phyloP scores from a whole-genome alignment of 2,888 invertebrate species.

The Drosophila hamatofila region DNA sequence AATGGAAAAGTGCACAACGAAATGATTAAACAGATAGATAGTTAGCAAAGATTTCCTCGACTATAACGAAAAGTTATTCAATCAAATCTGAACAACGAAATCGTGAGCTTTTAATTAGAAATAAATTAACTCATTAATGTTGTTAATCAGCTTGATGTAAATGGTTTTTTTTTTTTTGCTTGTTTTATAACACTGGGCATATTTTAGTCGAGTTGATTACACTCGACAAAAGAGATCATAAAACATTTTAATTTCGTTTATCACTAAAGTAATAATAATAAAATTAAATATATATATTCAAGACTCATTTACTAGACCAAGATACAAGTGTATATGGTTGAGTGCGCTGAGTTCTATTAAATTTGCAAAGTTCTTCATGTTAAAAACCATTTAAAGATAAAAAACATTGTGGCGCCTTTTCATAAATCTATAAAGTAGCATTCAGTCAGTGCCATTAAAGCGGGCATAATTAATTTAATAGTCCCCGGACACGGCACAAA shows the following conservation, averaged over 20 bases:
- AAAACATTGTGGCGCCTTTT: conserved; percentile 33
- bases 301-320: conserved; percentile 27
- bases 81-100: neutral
- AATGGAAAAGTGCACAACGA: conserved; percentile 26
- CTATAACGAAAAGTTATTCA: neutral
- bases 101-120: conserved; percentile 5
- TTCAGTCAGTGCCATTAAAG: conserved; percentile 56
- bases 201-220: neutral
- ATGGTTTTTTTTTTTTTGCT: too few relatives aligned
- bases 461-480: conserved; percentile 73
- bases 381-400: conserved; percentile 48
- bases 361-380: conserved; percentile 43
- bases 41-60: conserved; percentile 7
- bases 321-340: too few relatives aligned
- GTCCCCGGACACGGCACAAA: conserved; percentile 46
- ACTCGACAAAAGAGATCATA: conserved; percentile 10
- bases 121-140: neutral
- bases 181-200: neutral
- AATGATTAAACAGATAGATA: conserved; percentile 18
- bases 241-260: conserved; percentile 33
- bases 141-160: neutral
- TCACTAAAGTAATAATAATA: conserved; percentile 27
- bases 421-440: conserved; percentile 61
- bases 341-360: conserved; percentile 17
- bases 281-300: conserved; percentile 19